A percentile compares a stretch with the other conserved stretches of the same genome.
Evolutionary conservation across 2,113 vertebrate species (phyloP).

Genomic region (Labeo catla): DNA sequence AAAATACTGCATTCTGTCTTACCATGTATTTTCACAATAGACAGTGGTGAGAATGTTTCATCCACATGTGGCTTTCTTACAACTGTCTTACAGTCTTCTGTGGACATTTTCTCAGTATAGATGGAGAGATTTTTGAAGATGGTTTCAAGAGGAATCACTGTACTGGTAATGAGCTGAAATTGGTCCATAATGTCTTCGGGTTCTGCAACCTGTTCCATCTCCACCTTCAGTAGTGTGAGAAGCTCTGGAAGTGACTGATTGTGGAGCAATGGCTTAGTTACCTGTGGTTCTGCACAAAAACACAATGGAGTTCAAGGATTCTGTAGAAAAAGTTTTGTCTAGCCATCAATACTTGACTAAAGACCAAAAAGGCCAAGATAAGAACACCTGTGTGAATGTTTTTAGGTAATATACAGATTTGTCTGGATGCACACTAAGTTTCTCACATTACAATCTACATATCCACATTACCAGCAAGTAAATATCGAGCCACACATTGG

Average conservation of each 20-base stretch:
- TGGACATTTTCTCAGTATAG: slow-evolving; percentile 59
- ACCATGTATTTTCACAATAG: slow-evolving; percentile 60
- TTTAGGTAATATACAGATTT: neutral
- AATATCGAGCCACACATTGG: slow-evolving; percentile 56
- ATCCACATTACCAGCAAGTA: slow-evolving; percentile 71
- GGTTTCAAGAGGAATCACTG: neutral
- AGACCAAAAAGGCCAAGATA: neutral
- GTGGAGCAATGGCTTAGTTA: slow-evolving; percentile 22
- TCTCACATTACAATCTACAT: neutral
- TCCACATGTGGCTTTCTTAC: slow-evolving; percentile 3
- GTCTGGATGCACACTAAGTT: neutral
- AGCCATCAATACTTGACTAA: neutral
- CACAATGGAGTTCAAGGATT: neutral
- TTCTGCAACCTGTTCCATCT: slow-evolving; percentile 7
- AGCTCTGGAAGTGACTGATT: slow-evolving; percentile 65
- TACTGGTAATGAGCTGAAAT: neutral
- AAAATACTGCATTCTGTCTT: slow-evolving; percentile 20
- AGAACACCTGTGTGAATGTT: neutral
- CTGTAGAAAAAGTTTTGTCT: neutral
- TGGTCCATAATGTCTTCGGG: slow-evolving; percentile 4
- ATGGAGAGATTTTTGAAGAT: slow-evolving; percentile 37
- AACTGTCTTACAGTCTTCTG: slow-evolving; percentile 9
- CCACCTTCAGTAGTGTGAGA: slow-evolving; percentile 18
- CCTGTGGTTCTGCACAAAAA: slow-evolving; percentile 67
- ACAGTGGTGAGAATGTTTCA: slow-evolving; percentile 67